Percentiles rank a stretch among this genome's conserved stretches.
These are phyloP conservation scores for Polypedilum pembai DNA, from an alignment of 1,140 invertebrate species.

Conservation along the genomic window DNA sequence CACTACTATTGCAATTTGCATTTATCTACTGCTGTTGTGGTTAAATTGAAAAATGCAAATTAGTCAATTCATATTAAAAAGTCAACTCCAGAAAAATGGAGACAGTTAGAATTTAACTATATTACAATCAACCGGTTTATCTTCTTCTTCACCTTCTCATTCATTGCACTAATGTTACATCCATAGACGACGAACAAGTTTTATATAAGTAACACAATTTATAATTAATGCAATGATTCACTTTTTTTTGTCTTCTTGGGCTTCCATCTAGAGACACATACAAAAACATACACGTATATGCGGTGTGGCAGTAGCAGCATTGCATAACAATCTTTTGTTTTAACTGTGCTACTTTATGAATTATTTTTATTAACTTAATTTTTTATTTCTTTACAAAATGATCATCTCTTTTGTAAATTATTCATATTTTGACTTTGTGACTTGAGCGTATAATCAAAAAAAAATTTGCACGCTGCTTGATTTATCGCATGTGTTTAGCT, in stretches of 20 bases:
- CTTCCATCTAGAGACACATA: not conserved
- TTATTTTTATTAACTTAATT: not conserved
- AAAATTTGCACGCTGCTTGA: slow-evolving; percentile 10
- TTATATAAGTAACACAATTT: too few relatives aligned
- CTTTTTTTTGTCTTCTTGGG: not conserved
- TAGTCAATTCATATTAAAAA: too few relatives aligned
- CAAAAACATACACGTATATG: not conserved
- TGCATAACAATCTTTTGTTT: not conserved
- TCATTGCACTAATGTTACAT: too few relatives aligned
- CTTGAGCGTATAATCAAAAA: not conserved
- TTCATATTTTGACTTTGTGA: not conserved
- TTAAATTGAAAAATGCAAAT: too few relatives aligned
- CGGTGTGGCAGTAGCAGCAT: not conserved
- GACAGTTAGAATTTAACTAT: too few relatives aligned
- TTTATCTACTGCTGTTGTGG: too few relatives aligned
- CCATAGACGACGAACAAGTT: too few relatives aligned
- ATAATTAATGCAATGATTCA: too few relatives aligned
- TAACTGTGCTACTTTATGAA: not conserved
- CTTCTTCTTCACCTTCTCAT: too few relatives aligned
- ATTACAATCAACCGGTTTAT: too few relatives aligned
- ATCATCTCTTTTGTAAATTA: not conserved
- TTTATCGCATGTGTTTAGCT: not conserved
- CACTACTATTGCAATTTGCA: too few relatives aligned
- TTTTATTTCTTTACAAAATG: not conserved
- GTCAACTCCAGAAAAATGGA: too few relatives aligned